Evolutionary conservation across 1,140 invertebrate species (phyloP), one percentile per base, ranked within the genome.

Genomic region (Panagrolaimus sp.): DNA sequence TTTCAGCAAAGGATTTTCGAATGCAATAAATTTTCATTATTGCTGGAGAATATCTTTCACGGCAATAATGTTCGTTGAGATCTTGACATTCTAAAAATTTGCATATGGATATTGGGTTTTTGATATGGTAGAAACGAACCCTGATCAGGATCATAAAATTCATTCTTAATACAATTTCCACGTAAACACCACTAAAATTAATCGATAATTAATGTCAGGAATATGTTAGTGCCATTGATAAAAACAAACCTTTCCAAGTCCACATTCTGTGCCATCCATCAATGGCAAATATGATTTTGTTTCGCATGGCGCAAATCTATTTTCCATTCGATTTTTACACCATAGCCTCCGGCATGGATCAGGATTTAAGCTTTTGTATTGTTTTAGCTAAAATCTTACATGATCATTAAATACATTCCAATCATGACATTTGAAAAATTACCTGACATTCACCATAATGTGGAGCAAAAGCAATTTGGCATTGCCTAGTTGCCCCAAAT

Each of bases 181-280:
- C 38, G 17, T 9, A 67, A 15, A 48, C 68, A 67, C 15, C 48
- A 43, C 24, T 68, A 43, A 58, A 46, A 62, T 24, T 21, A 2
- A 63, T 38, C 32, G 2, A 38, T 38, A 38, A 38, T n/a, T n/a
- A n/a, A n/a, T n/a, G n/a, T n/a, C 32, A 38, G 32, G n/a, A n/a
- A n/a, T n/a, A n/a, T 38, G 2, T 38, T 38, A 4, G 32, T 43
- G 38, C 5, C 12, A n/a, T 46, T 14, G 32, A 52, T n/a, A n/a
- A n/a, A 5, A 21, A 55, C 28, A 24, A n/a, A 73, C 77, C 72
- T 78, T 79, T 58, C 67, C 58, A 17, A 71, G 55, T 6, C 70
- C 77, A 63, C 77, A 79, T 17, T 63, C 69, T 43, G 78, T 79
- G 15, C 77, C 78, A 71, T 79, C 77, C 63, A 80, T 73, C 21